These are phyloP conservation scores for Centrocercus urophasianus DNA, from an alignment of 2,113 vertebrate species.

Conservation along the genomic window DNA sequence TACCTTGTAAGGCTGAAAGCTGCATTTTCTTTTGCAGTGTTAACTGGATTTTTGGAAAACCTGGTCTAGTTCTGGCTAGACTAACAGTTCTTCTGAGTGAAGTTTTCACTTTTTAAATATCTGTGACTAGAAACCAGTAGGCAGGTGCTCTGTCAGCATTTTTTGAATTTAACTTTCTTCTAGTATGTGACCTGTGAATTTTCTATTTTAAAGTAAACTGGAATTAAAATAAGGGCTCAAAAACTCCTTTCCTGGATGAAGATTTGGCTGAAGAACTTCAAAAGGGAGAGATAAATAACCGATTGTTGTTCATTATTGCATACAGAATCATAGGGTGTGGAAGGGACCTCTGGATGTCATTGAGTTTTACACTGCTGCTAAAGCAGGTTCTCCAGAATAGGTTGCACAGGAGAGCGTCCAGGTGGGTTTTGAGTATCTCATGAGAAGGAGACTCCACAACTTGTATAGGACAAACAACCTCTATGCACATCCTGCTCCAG, in stretches of 20 bases:
- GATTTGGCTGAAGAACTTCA: not conserved
- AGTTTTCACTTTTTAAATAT: not conserved
- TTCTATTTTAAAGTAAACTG: not conserved
- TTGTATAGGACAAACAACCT: too few relatives aligned
- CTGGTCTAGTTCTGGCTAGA: not conserved
- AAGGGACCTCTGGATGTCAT: too few relatives aligned
- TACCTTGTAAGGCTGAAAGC: not conserved
- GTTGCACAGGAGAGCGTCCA: too few relatives aligned
- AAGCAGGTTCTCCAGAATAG: too few relatives aligned
- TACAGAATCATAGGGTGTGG: too few relatives aligned
- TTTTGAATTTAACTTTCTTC: not conserved
- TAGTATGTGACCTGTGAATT: not conserved
- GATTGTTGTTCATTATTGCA: not conserved
- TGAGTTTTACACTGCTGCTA: too few relatives aligned
- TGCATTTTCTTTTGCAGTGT: not conserved
- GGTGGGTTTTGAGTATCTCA: too few relatives aligned
- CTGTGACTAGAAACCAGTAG: not conserved
- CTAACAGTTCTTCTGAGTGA: not conserved
- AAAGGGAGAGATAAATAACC: not conserved
- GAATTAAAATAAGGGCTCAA: not conserved
- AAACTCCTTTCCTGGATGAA: not conserved
- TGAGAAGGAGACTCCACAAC: too few relatives aligned
- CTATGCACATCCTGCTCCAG: too few relatives aligned
- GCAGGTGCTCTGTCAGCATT: not conserved
- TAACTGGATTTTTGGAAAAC: not conserved